Conservation (phyloP, 2,797 vertebrate species). For the Orientallactaga sibirica region DNA sequence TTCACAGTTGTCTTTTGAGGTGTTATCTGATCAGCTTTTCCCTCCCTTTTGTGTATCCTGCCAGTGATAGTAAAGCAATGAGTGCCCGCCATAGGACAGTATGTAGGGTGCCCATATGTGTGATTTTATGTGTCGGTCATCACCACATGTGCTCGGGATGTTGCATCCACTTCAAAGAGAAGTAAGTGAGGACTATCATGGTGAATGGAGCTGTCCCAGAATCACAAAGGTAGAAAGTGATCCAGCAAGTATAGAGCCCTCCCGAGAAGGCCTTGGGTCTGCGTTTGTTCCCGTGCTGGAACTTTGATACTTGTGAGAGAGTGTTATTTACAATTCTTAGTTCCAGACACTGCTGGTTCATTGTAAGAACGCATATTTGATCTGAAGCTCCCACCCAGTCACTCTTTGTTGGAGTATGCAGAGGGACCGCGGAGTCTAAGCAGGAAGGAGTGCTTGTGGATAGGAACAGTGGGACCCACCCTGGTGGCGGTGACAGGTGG, state of each 20-base stretch:
- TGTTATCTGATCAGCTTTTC: background rate
- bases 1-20: background rate
- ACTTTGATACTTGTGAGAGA: background rate
- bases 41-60: background rate
- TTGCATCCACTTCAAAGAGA: background rate
- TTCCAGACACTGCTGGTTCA: background rate
- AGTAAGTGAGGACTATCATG: background rate
- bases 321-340: background rate
- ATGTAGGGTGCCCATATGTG: accelerated
- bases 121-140: background rate
- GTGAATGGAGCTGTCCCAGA: background rate
- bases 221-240: background rate
- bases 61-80: background rate
- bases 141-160: background rate
- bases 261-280: background rate
- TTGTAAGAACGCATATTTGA: background rate
- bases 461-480: background rate
- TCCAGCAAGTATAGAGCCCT: background rate
- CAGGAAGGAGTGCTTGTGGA: background rate
- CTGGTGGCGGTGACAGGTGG: background rate
- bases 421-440: background rate
- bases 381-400: background rate
- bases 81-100: background rate
- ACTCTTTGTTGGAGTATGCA: background rate
- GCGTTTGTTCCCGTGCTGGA: background rate